Evolutionary conservation across 30 jellyfish, hydroid and myxozoan genomes (phyloP).

Genomic region (Pseudorhiza aurosa): DNA sequence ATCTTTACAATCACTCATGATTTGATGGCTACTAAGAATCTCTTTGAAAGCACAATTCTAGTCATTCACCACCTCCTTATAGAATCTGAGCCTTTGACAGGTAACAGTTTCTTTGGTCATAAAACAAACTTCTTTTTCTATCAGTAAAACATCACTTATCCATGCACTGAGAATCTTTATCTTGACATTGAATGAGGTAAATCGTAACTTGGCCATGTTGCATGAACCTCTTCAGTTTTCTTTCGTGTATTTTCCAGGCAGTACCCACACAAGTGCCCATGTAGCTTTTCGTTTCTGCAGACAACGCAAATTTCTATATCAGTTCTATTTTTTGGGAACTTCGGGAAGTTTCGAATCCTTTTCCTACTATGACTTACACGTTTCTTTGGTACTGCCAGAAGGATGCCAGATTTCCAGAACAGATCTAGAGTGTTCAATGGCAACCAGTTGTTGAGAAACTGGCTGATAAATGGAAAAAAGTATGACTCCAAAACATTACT

Average conservation of each 20-base stretch:
- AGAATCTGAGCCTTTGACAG: too few species aligned
- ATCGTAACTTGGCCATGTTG: conserved; percentile 22
- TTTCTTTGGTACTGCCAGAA: conserved; percentile 93
- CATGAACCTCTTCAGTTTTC: conserved; percentile 44
- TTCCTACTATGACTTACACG: conserved; percentile 78
- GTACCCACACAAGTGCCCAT: conserved; percentile 79
- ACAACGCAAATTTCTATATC: conserved; percentile 94
- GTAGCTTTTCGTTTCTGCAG: conserved; percentile 81
- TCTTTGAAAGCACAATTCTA: too few species aligned
- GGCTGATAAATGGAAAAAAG: neutral
- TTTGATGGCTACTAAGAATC: too few species aligned
- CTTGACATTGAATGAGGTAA: conserved; percentile 20
- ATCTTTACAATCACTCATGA: too few species aligned
- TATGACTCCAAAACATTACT: neutral
- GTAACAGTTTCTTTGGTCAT: too few species aligned
- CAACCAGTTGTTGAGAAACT: neutral
- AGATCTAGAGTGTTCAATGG: neutral
- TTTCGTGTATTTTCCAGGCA: conserved; percentile 70
- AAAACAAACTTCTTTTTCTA: too few species aligned
- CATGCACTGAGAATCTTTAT: too few species aligned
- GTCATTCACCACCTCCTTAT: too few species aligned
- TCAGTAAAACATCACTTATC: too few species aligned
- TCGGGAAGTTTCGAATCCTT: conserved; percentile 57
- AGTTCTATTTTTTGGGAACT: conserved; percentile 79
- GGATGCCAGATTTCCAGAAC: conserved; percentile 53